Evolutionary conservation across 2,113 vertebrate species (phyloP), one percentile per base, ranked within the genome.

Genomic region (Scatophagus argus): DNA sequence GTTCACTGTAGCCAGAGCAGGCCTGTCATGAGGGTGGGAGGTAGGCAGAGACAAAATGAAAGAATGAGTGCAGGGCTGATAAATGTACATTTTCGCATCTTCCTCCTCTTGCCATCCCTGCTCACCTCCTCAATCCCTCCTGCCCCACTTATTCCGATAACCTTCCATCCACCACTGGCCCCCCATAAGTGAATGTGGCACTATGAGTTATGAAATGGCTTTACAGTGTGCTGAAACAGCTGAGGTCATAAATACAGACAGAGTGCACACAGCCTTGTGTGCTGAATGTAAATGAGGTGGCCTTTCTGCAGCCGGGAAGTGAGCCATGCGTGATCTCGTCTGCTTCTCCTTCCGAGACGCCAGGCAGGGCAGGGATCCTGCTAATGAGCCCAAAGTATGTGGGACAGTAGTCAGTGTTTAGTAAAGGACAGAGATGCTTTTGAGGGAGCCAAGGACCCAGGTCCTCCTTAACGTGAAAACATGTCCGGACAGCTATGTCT

Each of bases 181-280:
- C 76, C 76, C 62, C 43, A 77, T 83, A 75, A 83, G 79, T 46
- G 69, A 76, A 76, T 75, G 81, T 78, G 81, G 82, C 12, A 23
- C 74, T 74, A 17, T 80, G 88, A 89, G 77, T 90, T 83, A 88
- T 88, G 85, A 87, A 74, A 79, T 52, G 81, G 84, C 81, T 81
- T 88, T 81, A 83, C 83, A 47, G 76, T 62, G 72, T 59, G 74
- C 71, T 54, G 74, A 88, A 89, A 87, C 88, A 87, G 90, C 86
- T 91, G 88, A 93, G 89, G 88, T 89, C 85, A 89, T 85, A 84
- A 71, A 91, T 87, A 84, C 74, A 75, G 82, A 61, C 73, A 43
- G 67, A 79, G 79, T 66, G 68, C 77, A 32, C 1, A 32, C 29
- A 54, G 81, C 73, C 67, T 47, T 5, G 79, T 69, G 89, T 12